Conservation (phyloP, 2,113 vertebrate genomes). For the Tapirus terrestris region DNA sequence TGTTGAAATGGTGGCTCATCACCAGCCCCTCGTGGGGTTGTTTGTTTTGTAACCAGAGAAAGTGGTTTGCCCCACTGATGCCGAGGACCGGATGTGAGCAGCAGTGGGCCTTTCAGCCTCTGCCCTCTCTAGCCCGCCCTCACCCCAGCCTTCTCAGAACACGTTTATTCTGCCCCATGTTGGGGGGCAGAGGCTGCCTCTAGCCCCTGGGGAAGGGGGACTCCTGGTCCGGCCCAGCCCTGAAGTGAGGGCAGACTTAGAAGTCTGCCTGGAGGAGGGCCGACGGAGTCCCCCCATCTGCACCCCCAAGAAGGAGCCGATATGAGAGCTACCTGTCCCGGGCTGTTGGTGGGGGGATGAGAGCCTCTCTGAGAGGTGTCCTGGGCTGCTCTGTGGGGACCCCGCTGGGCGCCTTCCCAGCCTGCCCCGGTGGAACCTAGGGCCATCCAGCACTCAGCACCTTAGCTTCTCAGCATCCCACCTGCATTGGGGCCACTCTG, state of each 20-base stretch:
- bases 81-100: not conserved
- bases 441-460: not conserved
- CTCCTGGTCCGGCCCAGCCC: not conserved
- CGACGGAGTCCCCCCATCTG: not conserved
- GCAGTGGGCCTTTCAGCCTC: not conserved
- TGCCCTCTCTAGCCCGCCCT: not conserved
- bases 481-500: not conserved
- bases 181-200: not conserved
- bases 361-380: not conserved
- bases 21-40: not conserved
- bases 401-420: not conserved
- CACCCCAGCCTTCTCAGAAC: not conserved
- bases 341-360: not conserved
- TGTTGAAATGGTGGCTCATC: not conserved
- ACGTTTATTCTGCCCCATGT: not conserved
- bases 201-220: not conserved
- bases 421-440: not conserved
- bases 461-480: not conserved
- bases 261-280: not conserved
- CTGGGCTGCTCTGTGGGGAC: not conserved
- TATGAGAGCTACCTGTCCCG: not conserved
- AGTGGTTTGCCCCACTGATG: not conserved
- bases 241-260: not conserved
- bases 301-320: not conserved
- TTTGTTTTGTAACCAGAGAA: not conserved